phyloP scores from a whole-genome alignment of 2,888 invertebrate species.

The Aleiodes leptofemur region DNA sequence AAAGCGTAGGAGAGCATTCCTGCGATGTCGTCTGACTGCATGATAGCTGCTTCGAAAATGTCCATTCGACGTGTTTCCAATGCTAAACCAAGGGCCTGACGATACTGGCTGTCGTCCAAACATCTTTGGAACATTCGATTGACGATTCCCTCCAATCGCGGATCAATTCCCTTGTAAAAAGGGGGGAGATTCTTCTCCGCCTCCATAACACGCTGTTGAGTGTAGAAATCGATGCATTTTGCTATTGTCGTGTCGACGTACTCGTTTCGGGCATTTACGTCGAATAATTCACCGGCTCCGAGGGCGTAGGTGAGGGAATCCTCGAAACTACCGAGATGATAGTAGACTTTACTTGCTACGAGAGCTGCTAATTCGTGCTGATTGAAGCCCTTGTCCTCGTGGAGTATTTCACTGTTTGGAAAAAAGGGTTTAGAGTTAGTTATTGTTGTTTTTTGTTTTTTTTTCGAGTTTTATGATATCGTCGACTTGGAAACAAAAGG shows the following conservation, averaged over 20 bases:
- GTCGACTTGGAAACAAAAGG: no score
- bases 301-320: constrained; percentile 98
- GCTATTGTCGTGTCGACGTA: constrained; percentile 98
- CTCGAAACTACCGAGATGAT: constrained; percentile 97
- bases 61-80: constrained; percentile 98
- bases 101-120: constrained; percentile 94
- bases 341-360: constrained; percentile 98
- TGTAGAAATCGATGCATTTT: constrained; percentile 98
- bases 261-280: constrained; percentile 94
- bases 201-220: constrained; percentile 87
- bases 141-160: constrained; percentile 93
- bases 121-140: constrained; percentile 98
- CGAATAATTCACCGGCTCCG: constrained; percentile 95
- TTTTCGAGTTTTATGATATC: no score
- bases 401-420: constrained; percentile 87
- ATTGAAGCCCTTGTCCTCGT: constrained; percentile 92
- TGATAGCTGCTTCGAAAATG: constrained; percentile 94
- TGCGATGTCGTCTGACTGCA: constrained; percentile 92
- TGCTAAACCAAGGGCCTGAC: constrained; percentile 97
- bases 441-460: no score
- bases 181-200: constrained; percentile 81
- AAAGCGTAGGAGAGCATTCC: constrained; percentile 97
- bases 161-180: constrained; percentile 84
- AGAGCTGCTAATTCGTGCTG: constrained; percentile 96
- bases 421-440: background rate